Base-by-base conservation (phyloP, 2,797 vertebrate species). In the Furcifer pardalis region DNA sequence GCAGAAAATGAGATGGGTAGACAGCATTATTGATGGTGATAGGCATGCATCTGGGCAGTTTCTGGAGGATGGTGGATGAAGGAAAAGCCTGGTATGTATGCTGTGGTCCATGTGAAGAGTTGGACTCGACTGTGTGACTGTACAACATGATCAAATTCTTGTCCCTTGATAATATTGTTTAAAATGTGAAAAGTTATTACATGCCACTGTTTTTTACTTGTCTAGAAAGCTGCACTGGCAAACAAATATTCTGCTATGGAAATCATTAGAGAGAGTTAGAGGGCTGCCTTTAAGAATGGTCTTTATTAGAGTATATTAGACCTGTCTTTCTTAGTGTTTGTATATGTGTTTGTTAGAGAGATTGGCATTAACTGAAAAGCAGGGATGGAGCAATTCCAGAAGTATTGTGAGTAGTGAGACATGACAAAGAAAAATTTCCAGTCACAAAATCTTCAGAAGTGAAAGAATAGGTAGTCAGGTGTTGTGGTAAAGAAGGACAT, bases 401-500 rank as follows among this genome's bases (percentile, higher is more conserved):
- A 6, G 23, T 89, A 30, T 25, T 42, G 27, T 13, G 21, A 85
- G 27, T 8, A 56, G 46, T 0, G 0, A 84, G 77, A 79, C 0
- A 0, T 0, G 0, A 13, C 10, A 21, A 2, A 7, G 0, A 1
- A 78, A 35, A 8, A 65, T 68, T 56, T 84, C n/a, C 66, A 90
- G 32, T 59, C 2, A 2, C 69, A 66, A 69, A 21, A 35, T 52
- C 69, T 23, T 27, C 66, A 37, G n/a, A 27, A 35, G 25, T 7
- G 66, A 3, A 7, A n/a, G 1, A 0, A 5, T 62, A 77, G 52
- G 80, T 86, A 90, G 86, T 79, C 88, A 89, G 92, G 86, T 88
- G 82, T 52, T 92, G 83, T 52, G 79, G 90, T 60, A 52, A 90
- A 77, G 87, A 86, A 77, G 83, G 88, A 89, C 92, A 91, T 93